phyloP scores from a whole-genome alignment of 2,797 vertebrate species.

The Cygnus olor region DNA sequence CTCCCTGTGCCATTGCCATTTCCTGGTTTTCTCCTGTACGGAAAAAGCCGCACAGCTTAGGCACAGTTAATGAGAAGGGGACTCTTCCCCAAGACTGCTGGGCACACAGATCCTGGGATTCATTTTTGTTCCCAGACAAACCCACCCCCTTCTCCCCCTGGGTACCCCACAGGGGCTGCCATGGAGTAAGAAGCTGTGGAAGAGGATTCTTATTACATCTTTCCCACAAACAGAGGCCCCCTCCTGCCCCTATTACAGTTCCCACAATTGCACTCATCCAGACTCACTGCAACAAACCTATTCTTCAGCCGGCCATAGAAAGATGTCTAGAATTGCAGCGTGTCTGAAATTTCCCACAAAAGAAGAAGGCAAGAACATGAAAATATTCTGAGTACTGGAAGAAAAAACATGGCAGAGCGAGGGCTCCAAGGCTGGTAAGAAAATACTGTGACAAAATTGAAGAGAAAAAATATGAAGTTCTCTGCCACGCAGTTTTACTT shows the following conservation, averaged over 20 bases:
- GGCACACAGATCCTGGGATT: conserved; percentile 39
- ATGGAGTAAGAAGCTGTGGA: conserved; percentile 64
- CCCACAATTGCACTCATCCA: conserved; percentile 35
- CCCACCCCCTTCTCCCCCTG: conserved; percentile 40
- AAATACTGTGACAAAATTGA: background rate
- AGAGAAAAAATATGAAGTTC: conserved; percentile 34
- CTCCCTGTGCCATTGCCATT: background rate
- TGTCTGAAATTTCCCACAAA: conserved; percentile 23
- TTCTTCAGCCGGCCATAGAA: conserved; percentile 16
- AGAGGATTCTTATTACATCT: conserved; percentile 55
- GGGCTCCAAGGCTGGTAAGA: conserved; percentile 18
- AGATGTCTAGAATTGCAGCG: conserved; percentile 40
- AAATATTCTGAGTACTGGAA: conserved; percentile 8
- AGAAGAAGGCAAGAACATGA: background rate
- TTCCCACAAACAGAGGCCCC: conserved; percentile 59
- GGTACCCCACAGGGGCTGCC: conserved; percentile 48
- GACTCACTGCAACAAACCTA: background rate
- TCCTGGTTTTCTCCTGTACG: background rate
- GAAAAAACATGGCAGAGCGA: background rate
- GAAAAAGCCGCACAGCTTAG: background rate
- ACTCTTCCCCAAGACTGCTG: conserved; percentile 18
- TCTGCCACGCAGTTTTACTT: conserved; percentile 37
- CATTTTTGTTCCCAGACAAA: conserved; percentile 29
- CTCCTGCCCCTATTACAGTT: conserved; percentile 52
- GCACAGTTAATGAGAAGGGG: background rate